These are phyloP conservation scores for Sogatella furcifera DNA, from an alignment of 1,140 invertebrate genomes.

Conservation along the genomic window DNA sequence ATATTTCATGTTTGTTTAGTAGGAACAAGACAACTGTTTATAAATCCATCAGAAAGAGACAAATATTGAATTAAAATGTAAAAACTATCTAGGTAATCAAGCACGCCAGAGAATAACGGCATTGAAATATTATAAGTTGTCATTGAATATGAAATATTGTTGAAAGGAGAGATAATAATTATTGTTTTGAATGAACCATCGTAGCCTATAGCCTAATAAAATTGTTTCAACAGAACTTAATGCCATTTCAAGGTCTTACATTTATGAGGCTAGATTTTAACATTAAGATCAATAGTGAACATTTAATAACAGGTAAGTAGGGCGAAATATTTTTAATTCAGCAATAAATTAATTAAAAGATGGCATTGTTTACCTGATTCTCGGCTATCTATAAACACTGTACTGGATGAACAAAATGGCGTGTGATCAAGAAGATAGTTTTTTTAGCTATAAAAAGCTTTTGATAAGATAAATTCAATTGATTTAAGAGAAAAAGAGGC, in stretches of 20 bases:
- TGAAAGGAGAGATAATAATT: too few relatives aligned
- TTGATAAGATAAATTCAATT: not conserved
- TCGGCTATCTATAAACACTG: conserved; percentile 18
- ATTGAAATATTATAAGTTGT: too few relatives aligned
- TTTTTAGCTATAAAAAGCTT: too few relatives aligned
- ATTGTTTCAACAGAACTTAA: not conserved
- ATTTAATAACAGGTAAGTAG: not conserved
- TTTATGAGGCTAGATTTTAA: not conserved
- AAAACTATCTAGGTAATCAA: too few relatives aligned
- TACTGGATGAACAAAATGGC: conserved; percentile 14
- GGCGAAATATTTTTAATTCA: not conserved
- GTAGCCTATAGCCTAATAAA: not conserved
- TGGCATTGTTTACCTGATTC: conserved; percentile 15
- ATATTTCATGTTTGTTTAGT: too few relatives aligned
- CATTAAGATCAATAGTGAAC: not conserved
- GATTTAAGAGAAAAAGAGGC: not conserved
- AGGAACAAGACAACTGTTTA: too few relatives aligned
- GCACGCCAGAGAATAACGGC: too few relatives aligned
- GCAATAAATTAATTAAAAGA: conserved; percentile 4
- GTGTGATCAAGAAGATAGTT: not conserved
- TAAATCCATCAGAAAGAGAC: too few relatives aligned
- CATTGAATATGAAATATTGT: too few relatives aligned
- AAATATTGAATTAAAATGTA: too few relatives aligned
- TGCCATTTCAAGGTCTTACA: not conserved
- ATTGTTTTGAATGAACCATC: not conserved